These are phyloP conservation scores for Diarsia dahlii DNA, from an alignment of 2,888 invertebrate species.

Conservation along the genomic window DNA sequence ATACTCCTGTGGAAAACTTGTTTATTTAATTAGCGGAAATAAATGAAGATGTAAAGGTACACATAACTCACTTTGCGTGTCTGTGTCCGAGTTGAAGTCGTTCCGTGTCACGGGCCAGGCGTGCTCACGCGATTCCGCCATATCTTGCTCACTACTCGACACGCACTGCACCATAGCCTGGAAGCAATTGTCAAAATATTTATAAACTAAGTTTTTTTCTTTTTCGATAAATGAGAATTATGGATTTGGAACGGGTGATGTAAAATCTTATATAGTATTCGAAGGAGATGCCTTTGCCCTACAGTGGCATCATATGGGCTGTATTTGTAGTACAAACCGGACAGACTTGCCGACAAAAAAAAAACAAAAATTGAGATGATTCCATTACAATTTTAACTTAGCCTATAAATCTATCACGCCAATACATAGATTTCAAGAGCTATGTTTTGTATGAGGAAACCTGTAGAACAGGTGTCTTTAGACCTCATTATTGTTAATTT, in stretches of 20 bases:
- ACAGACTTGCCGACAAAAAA: no score
- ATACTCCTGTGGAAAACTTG: background rate
- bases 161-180: constrained; percentile 97
- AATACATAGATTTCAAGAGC: background rate
- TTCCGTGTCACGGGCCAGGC: constrained; percentile 78
- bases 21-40: constrained; percentile 13
- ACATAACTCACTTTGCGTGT: constrained; percentile 79
- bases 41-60: constrained; percentile 17
- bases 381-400: background rate
- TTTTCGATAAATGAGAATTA: background rate
- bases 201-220: background rate
- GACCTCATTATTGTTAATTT: background rate
- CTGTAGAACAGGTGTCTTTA: background rate
- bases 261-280: background rate
- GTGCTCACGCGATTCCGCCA: constrained; percentile 85
- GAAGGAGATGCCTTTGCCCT: background rate
- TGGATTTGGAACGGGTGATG: background rate
- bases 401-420: background rate
- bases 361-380: no score
- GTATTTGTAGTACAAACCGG: background rate
- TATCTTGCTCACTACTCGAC: constrained; percentile 96
- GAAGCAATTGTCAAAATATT: constrained; percentile 57
- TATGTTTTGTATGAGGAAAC: no score
- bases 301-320: background rate
- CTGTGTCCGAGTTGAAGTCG: constrained; percentile 80